Evolutionary conservation across 2,797 vertebrate genomes (phyloP), one percentile per base, ranked within the genome.

Genomic region (Fistularia tabacaria): DNA sequence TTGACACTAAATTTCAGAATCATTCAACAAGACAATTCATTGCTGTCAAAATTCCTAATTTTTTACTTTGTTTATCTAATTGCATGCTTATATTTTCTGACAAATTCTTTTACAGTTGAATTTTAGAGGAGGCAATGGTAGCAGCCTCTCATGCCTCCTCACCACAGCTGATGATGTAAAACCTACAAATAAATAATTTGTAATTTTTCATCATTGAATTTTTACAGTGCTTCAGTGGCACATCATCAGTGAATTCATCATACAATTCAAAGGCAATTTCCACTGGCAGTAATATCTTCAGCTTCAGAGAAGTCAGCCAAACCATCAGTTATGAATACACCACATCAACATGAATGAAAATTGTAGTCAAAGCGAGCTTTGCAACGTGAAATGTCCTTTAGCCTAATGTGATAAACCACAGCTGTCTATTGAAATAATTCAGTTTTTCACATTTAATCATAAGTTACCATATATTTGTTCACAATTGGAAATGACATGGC

Each of bases 231-330:
- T 25, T 25, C 25, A 25, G 25, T 1, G 14, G 15, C 15, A 59
- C 49, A 3, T 37, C 40, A 37, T 47, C 62, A 49, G 55, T 69
- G 36, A 51, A 69, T 59, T 15, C 45, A 25, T 3, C 25, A 61
- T 10, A 49, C 53, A 54, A 61, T 60, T 81, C 10, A 44, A 53
- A 62, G 43, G 25, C 4, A 40, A 11, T 52, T 38, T 46, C 38
- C 56, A 4, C 46, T 59, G 46, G 11, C 10, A 42, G 12, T 39
- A 6, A 49, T 37, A 37, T 36, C 9, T 56, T 61, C 48, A 39
- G 10, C 0, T 9, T 59, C 6, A 38, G n/a, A 48, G 46, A 64
- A 48, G 14, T 44, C 14, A 56, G 12, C 8, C 39, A 11, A 59
- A 38, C 46, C 14, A 9, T 41, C 51, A 13, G 11, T 44, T 36